Conservation (phyloP, 2,888 invertebrate genomes). For the Synanthedon myopaeformis region DNA sequence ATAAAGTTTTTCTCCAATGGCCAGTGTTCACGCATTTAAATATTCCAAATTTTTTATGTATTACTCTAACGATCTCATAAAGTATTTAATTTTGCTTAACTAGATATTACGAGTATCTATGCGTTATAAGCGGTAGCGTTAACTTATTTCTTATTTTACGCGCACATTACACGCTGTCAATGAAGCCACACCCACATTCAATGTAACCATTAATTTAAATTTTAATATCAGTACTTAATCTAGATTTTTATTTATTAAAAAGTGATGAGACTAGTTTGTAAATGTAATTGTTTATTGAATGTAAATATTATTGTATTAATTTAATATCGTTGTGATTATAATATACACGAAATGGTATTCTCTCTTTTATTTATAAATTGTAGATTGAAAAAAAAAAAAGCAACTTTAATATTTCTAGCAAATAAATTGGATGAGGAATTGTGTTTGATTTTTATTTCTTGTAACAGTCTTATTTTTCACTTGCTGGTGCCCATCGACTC, state of each 20-base stretch:
- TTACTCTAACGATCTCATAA: too few relatives aligned
- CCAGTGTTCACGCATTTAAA: too few relatives aligned
- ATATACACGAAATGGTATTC: slow-evolving; percentile 18
- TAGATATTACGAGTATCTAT: too few relatives aligned
- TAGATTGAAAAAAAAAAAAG: slow-evolving; percentile 18
- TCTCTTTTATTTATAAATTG: slow-evolving; percentile 29
- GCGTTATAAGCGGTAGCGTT: too few relatives aligned
- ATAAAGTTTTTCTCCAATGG: too few relatives aligned
- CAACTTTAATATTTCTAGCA: slow-evolving; percentile 48
- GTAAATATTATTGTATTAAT: slow-evolving; percentile 44
- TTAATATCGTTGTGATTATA: slow-evolving; percentile 57
- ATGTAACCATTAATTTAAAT: too few relatives aligned
- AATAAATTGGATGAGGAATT: slow-evolving; percentile 50
- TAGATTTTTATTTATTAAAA: slow-evolving; percentile 18
- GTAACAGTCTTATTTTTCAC: not conserved
- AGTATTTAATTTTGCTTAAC: too few relatives aligned
- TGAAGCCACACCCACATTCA: too few relatives aligned
- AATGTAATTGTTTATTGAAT: slow-evolving; percentile 54
- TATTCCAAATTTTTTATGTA: too few relatives aligned
- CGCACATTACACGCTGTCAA: too few relatives aligned
- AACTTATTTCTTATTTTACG: too few relatives aligned
- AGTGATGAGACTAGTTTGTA: slow-evolving; percentile 44
- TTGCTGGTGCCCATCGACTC: not conserved
- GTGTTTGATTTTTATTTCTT: slow-evolving; percentile 17
- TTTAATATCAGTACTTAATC: not conserved